Evolutionary conservation across 2,797 vertebrate species (phyloP), one percentile per base, ranked within the genome.

Genomic region (Micromesistius poutassou): DNA sequence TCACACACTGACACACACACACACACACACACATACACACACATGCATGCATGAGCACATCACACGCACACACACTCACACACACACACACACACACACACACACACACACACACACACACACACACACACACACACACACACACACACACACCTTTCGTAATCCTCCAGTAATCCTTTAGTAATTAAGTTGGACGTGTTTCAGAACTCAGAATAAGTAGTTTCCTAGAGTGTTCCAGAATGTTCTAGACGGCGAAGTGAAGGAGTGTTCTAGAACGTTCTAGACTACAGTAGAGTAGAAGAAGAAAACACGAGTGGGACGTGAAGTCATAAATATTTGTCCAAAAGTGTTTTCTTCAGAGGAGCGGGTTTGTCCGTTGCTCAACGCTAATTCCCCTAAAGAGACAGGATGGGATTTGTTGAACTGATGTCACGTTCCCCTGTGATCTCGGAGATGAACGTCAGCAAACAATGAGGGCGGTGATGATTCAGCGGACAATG

Each of bases 401-500:
- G 86, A 82, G 81, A 86, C 80, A 36, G 78, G 77, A 84, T 83
- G 82, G 77, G 86, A 88, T 88, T 89, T 88, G 84, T 86, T 83
- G 83, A 91, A 83, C 82, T 33, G 87, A 91, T 87, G 87, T 90
- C 89, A 92, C 84, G 36, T 78, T 86, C 88, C 81, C 84, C 19
- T 84, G 89, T 83, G 89, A 87, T 89, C 80, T 46, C 76, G 8
- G 82, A 85, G 80, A 81, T 79, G 84, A 87, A 91, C 76, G 85
- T 87, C 86, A 90, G 87, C 85, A 84, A 89, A 82, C 46, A 85
- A 89, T 90, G 88, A 88, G 90, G 89, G 89, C 76, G 87, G 77
- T 89, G 88, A 87, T 88, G 87, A 88, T 89, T 86, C 86, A 90
- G 90, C 87, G 90, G 90, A 86, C 91, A 80, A 83, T 91, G 85